Base-by-base conservation (phyloP, 2,888 invertebrate genomes). In the Ypsolopha sequella region DNA sequence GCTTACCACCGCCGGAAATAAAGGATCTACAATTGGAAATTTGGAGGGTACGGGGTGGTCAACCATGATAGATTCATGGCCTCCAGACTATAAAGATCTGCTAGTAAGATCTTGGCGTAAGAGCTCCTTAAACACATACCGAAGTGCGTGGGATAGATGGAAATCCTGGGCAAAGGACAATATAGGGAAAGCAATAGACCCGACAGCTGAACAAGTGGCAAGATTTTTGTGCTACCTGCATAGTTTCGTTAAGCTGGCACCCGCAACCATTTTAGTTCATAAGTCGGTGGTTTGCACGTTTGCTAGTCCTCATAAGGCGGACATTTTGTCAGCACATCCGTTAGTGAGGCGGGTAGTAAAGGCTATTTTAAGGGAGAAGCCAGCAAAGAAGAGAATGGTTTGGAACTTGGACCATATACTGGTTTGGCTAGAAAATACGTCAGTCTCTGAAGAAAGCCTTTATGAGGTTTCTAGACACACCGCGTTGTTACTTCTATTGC, bases 221-320 rank as follows among this genome's bases (percentile, higher is more conserved):
- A 13, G 11, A 46, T 46, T 35, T 11, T 24, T 44, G 4, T n/a
- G 24, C 11, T 50, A 41, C 10, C 34, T 34, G 8, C 33, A 34
- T 41, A 6, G 11, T n/a, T 34, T 1, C 4, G 14, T 34, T 8
- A 36, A 50, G 1, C 14, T 50, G 11, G 50, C 50, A 2, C 8
- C 34, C 11, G 7, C 38, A 35, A 50, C 50, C 6, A 50, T 50
- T 35, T 34, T 50, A 9, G 50, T 50, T 2, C 50, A 50, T n/a
- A 50, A 50, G n/a, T 48, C 48, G 2, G 36, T 36, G 2, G 36
- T 47, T 1, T 7, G 6, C 7, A 48, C 38, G 1, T 38, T 48
- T 38, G 8, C 48, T 3, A 36, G 38, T 6, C 48, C 38, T 6
- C 8, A 9, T 14, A 2, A 9, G 7, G 1, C 4, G 1, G 38